phyloP scores from a whole-genome alignment of 2,113 vertebrate genomes.

The Laterallus jamaicensis region DNA sequence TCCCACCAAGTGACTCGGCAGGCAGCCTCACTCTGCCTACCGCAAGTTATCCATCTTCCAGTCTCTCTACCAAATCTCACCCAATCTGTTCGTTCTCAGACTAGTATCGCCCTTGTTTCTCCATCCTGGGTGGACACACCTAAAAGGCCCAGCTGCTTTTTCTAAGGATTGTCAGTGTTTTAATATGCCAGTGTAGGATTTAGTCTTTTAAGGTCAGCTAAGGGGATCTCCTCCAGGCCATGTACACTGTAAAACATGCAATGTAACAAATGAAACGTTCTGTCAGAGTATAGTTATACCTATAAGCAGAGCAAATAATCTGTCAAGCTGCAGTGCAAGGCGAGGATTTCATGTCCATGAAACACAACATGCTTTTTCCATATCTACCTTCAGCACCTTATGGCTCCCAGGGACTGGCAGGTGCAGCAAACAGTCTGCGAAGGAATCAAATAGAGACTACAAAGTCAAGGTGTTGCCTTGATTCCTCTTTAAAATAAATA shows the following conservation, averaged over 20 bases:
- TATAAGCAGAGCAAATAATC: not conserved
- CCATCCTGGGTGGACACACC: not conserved
- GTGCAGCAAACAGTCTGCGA: not conserved
- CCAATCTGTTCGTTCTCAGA: not conserved
- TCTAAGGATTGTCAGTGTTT: not conserved
- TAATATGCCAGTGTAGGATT: not conserved
- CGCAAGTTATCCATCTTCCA: conserved; percentile 9
- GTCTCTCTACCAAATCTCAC: conserved; percentile 15
- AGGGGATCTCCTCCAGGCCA: not conserved
- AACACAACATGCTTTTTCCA: not conserved
- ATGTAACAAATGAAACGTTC: not conserved
- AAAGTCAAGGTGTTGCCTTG: not conserved
- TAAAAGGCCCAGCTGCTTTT: not conserved
- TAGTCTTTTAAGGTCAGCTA: not conserved
- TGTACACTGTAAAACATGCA: not conserved
- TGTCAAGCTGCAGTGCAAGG: not conserved
- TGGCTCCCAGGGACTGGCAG: not conserved
- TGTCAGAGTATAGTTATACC: not conserved
- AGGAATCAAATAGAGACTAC: not conserved
- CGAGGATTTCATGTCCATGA: not conserved
- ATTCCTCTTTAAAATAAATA: not conserved
- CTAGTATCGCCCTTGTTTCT: not conserved
- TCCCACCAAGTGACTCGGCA: not conserved
- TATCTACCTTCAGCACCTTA: not conserved
- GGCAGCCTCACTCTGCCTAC: not conserved